Evolutionary conservation across 53 echinoderm and acorn worm genomes (phyloP), one percentile per base, ranked within the genome.

Genomic region (Patiria pectinifera): DNA sequence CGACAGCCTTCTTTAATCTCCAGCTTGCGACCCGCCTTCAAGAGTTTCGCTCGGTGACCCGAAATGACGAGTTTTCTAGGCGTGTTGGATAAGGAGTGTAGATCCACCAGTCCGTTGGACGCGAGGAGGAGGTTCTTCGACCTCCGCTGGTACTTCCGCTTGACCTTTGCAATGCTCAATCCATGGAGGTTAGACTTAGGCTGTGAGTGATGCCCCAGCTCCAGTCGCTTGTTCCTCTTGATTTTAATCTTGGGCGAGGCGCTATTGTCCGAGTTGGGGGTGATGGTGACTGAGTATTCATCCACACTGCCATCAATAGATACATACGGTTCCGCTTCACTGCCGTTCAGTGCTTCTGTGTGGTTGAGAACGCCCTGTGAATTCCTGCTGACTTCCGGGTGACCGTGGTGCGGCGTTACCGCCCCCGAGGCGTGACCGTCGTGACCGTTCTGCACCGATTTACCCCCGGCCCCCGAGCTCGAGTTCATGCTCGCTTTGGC

Each of bases 31-130:
- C 98, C 98, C 18, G 90, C 93, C 85, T 95, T 95, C 15, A 95
- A 66, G 43, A 96, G 77, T 70, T 96, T 96, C 7, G 98, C 96
- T 25, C 95, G 87, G 44, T 95, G 95, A 12, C 96, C 98, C 70
- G 96, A 96, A 48, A 96, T 95, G 53, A 96, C 93, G 2, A 97
- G 92, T 69, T 95, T 91, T 80, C 86, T 96, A 80, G 90, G 90
- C 43, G 80, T 90, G 90, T 90, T 90, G 82, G 90, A 90, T 46
- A 90, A 77, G 69, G 80, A 45, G 62, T 90, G 80, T 45, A 90
- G 47, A 66, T 90, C 90, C 7, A 90, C 0, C 4, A 81, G 22
- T 26, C 90, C 90, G 6, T 90, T 90, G 46, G 90, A 35, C 13
- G 90, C 46, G 9, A 90, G 90, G 19, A 90, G 81, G 81, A 80